Percentiles rank a stretch among this genome's conserved stretches.
Conservation (phyloP, 2,888 invertebrate species). For the Nasonovia ribisnigri region DNA sequence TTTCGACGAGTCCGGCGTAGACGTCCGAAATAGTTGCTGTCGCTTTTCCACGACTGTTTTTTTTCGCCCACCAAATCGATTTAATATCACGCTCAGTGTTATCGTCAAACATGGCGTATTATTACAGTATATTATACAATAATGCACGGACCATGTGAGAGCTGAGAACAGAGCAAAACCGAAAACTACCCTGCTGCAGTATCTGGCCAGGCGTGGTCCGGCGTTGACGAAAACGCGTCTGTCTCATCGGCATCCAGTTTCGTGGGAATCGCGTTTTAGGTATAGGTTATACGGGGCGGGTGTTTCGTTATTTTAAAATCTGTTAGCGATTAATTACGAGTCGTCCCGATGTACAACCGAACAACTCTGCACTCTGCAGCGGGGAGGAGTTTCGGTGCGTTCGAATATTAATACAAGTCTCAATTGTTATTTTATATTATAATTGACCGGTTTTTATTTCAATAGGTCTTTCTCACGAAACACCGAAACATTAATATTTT, state of each 20-base stretch:
- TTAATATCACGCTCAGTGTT: neutral
- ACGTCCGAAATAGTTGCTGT: neutral
- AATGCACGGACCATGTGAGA: neutral
- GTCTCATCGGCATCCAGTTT: slow-evolving; percentile 5
- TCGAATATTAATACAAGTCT: neutral
- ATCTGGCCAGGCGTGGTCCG: neutral
- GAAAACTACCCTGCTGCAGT: neutral
- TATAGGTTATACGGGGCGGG: neutral
- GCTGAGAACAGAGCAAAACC: neutral
- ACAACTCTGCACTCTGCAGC: neutral
- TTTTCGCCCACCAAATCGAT: neutral
- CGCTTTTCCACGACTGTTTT: neutral
- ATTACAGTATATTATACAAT: neutral
- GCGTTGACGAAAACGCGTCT: neutral
- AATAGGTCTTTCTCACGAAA: neutral
- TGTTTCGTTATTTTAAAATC: neutral
- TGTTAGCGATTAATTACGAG: slow-evolving; percentile 21
- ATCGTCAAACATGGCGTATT: neutral
- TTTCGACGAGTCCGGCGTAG: slow-evolving; percentile 9
- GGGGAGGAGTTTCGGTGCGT: neutral
- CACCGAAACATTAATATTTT: neutral
- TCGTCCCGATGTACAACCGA: neutral
- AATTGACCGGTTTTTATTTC: neutral
- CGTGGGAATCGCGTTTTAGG: slow-evolving; percentile 25
- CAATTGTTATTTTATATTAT: neutral